Base-by-base conservation (phyloP, 2,113 vertebrate genomes). In the Istiophorus platypterus region DNA sequence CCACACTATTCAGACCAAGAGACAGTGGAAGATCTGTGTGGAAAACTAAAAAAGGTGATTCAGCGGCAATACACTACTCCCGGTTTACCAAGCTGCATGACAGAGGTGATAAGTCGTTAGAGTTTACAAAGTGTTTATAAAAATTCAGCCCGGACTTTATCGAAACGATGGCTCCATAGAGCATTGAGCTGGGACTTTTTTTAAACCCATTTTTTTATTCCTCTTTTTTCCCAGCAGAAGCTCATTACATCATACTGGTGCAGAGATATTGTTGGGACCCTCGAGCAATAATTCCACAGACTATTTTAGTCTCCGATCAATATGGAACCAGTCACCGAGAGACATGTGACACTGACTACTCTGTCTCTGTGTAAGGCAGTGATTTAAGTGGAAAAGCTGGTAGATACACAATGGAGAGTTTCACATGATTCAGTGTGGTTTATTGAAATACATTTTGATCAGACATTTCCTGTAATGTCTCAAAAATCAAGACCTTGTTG, bases 391-490 rank as follows among this genome's bases (percentile, higher is more conserved):
- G 24, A 14, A 20, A 57, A 5, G 49, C 39, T 27, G 4, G 3
- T 17, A 9, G 7, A 18, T 0, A 6, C 2, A 70, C 10, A 22
- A 10, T 12, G 65, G 45, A 52, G 13, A 42, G 27, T 58, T 69
- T 56, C 11, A 70, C 26, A 63, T 7, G 56, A 14, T 58, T 42
- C 31, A 37, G 3, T 2, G 2, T 31, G 27, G 27, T 29, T 27
- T 24, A 13, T 26, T 15, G 14, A n/a, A 3, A 42, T 12, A 26
- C 0, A 54, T 26, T 3, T 24, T 45, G 31, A 66, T 20, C 66
- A 37, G 42, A 79, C 42, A 47, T 75, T 86, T 80, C 49, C 62
- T 69, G 5, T 51, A 49, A 57, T 57, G 7, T 34, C 63, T 76
- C 47, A 74, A 24, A 65, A 51, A 17, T 64, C 17, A 15, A 64